Evolutionary conservation across 2,113 vertebrate genomes (phyloP).

Genomic region (Xiphias gladius): DNA sequence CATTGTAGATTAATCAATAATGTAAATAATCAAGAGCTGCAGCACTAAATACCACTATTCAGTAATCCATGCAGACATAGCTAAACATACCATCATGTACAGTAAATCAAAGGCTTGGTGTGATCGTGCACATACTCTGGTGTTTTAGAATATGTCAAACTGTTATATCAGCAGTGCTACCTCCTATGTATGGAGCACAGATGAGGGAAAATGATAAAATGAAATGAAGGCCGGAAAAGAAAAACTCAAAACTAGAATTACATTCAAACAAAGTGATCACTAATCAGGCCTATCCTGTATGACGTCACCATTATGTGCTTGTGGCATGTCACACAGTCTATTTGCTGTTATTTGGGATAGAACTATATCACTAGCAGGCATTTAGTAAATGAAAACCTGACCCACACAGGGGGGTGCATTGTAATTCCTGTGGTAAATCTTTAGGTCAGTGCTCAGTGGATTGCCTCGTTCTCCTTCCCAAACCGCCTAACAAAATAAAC

Average conservation of each 20-base stretch:
- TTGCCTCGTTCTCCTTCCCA: slow-evolving; percentile 56
- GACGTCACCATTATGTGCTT: background rate
- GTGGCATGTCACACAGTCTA: background rate
- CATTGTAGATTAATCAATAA: too few relatives aligned
- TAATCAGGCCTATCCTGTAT: background rate
- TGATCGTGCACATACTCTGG: too few relatives aligned
- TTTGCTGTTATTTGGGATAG: slow-evolving; percentile 2
- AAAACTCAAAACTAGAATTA: slow-evolving; percentile 11
- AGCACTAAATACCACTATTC: too few relatives aligned
- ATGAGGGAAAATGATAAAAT: background rate
- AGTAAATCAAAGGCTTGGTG: too few relatives aligned
- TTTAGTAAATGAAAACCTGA: slow-evolving; percentile 21
- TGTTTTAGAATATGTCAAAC: too few relatives aligned
- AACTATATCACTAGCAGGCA: background rate
- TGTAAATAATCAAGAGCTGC: too few relatives aligned
- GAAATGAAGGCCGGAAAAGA: background rate
- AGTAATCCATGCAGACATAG: background rate
- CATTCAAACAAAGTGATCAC: background rate
- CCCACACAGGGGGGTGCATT: slow-evolving; percentile 29
- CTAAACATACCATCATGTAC: too few relatives aligned
- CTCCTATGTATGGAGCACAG: background rate
- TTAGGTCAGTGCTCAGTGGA: slow-evolving; percentile 44
- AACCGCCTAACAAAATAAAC: slow-evolving; percentile 79
- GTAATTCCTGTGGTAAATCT: slow-evolving; percentile 51
- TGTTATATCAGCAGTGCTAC: background rate